Evolutionary conservation across 1,140 invertebrate genomes (phyloP), one percentile per base, ranked within the genome.

Genomic region (Lasioglossum baleicum): DNA sequence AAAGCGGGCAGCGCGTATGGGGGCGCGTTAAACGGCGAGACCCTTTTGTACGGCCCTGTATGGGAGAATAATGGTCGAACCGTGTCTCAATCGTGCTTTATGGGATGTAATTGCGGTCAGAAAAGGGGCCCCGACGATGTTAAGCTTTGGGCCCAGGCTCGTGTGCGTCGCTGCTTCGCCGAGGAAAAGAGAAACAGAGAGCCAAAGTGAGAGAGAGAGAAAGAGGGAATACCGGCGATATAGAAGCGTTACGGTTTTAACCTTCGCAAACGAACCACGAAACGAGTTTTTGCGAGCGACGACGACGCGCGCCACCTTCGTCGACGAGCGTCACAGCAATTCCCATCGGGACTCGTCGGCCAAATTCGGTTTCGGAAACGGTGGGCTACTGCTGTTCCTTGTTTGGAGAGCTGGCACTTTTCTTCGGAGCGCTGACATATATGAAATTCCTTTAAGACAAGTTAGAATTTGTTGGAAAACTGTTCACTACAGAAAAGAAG

Each of bases 1-100:
- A 63, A 35, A 60, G 40, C 73, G 72, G 44, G 40, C 22, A 31
- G 66, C 66, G 68, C 26, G 68, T 65, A 69, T 82, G 84, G 66
- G 74, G 73, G 53, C 71, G 68, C 84, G 83, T 79, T 85, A 86
- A 85, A 85, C 80, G 71, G 75, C 75, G 73, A 71, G 81, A 77
- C 80, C 63, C 82, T 90, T 91, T 90, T 85, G 83, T 89, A 88
- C 82, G 78, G 83, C 81, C 85, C 85, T 88, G 89, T 88, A 90
- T 88, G 83, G 89, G 85, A 89, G 88, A 91, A 91, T 92, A 91
- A 92, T 91, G 90, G 87, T 84, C 88, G 87, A 91, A 91, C 84
- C 90, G 88, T 89, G 90, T 91, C 90, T 91, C 89, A 90, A 90
- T 91, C 88, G 88, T 91, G 88, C 90, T 91, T 91, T 91, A 92